Evolutionary conservation across 2,797 vertebrate genomes (phyloP).

Genomic region (Hemitrygon akajei): DNA sequence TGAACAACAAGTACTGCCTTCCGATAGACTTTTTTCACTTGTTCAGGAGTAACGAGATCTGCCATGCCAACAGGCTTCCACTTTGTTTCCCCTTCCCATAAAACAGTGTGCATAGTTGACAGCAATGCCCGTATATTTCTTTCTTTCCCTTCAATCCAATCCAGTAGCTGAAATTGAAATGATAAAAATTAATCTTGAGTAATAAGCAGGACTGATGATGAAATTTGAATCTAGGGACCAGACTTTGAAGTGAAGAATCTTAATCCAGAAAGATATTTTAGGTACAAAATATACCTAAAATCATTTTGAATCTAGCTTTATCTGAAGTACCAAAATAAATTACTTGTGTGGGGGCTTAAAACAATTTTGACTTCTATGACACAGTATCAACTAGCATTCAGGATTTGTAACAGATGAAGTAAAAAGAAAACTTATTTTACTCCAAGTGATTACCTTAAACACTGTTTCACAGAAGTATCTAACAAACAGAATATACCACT

Average conservation of each 20-base stretch:
- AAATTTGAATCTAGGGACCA: neutral
- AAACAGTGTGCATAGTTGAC: conserved; percentile 95
- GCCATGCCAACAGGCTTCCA: conserved; percentile 95
- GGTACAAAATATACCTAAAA: neutral
- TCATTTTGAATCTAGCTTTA: neutral
- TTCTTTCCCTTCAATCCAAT: conserved; percentile 98
- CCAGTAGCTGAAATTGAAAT: conserved; percentile 70
- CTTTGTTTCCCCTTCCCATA: conserved; percentile 93
- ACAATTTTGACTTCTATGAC: neutral
- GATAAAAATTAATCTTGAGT: too few species aligned
- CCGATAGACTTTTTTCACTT: conserved; percentile 95
- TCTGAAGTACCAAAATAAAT: neutral
- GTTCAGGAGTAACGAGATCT: conserved; percentile 91
- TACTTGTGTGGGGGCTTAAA: neutral
- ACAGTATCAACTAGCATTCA: neutral
- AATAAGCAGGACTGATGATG: neutral
- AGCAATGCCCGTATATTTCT: conserved; percentile 91
- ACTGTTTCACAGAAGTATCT: neutral
- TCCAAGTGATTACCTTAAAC: neutral
- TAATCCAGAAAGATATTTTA: neutral
- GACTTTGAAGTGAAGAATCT: neutral
- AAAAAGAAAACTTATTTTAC: neutral
- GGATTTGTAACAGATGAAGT: too few species aligned
- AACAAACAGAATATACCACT: neutral
- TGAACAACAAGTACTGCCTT: conserved; percentile 92